Conservation (phyloP, 2,888 invertebrate species). For the Scaptomyza parva region DNA sequence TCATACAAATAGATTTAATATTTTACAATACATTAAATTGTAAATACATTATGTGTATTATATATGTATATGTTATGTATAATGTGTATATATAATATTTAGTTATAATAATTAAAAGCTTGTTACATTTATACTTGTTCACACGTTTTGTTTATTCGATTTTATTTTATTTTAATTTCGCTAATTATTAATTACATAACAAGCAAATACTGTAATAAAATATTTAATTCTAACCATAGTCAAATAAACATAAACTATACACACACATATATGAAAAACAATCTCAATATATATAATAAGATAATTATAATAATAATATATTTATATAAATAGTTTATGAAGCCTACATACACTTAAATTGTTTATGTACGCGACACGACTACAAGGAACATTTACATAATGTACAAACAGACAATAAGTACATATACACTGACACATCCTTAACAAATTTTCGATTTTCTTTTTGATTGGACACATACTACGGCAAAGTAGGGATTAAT, state of each 20-base stretch:
- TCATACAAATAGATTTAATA: conserved; percentile 80
- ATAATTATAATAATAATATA: conserved; percentile 23
- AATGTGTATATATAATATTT: conserved; percentile 33
- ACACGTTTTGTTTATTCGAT: conserved; percentile 42
- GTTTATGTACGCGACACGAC: conserved; percentile 45
- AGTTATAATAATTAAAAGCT: conserved; percentile 70
- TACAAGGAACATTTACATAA: conserved; percentile 81
- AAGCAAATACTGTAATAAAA: conserved; percentile 67
- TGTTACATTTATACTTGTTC: conserved; percentile 55
- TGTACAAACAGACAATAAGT: conserved; percentile 72
- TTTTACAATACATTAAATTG: conserved; percentile 73
- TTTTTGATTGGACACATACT: conserved; percentile 9
- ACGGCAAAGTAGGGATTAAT: conserved; percentile 25
- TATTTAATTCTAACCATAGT: conserved; percentile 54
- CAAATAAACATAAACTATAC: conserved; percentile 72
- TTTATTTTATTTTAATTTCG: conserved; percentile 59
- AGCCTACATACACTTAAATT: conserved; percentile 61
- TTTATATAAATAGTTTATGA: conserved; percentile 37
- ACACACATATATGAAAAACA: conserved; percentile 67
- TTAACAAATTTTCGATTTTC: conserved; percentile 27
- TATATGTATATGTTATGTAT: conserved; percentile 42
- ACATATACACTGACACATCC: conserved; percentile 47
- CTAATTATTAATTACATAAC: conserved; percentile 70
- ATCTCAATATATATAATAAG: conserved; percentile 34
- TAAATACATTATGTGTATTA: conserved; percentile 63